phyloP scores from a whole-genome alignment of 2,797 vertebrate species.

The Vireo griseus region DNA sequence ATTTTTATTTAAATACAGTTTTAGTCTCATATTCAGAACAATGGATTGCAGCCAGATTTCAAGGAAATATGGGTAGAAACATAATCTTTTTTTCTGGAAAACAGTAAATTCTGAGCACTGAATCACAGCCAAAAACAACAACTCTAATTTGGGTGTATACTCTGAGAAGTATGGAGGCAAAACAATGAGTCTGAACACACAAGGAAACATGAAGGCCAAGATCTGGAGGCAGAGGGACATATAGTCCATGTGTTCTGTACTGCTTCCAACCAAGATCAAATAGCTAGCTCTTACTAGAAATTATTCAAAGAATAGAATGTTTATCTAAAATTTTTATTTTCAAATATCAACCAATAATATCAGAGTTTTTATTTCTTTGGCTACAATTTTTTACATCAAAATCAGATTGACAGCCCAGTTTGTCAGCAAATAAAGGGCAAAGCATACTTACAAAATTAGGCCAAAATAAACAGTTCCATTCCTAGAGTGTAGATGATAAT shows the following conservation, averaged over 20 bases:
- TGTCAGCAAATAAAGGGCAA: background rate
- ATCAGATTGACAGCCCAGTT: background rate
- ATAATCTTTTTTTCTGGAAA: background rate
- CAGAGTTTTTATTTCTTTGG: background rate
- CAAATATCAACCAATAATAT: background rate
- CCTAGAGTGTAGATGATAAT: background rate
- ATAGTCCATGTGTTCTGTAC: accelerated
- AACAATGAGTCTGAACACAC: background rate
- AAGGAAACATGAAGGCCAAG: background rate
- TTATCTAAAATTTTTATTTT: background rate
- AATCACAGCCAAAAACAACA: background rate
- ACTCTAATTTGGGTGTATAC: background rate
- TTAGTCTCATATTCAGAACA: background rate
- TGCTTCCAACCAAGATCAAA: background rate
- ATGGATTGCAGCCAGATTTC: background rate
- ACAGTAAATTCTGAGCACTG: background rate
- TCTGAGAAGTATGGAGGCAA: background rate
- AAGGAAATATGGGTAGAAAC: background rate
- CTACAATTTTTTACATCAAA: background rate
- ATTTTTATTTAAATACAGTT: background rate
- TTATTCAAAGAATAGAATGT: background rate
- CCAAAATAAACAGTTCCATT: background rate
- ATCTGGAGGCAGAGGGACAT: background rate
- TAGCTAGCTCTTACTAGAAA: background rate
- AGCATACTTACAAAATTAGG: background rate